These are phyloP conservation scores for Lepidurus apus DNA, from an alignment of 1,140 invertebrate genomes.

Conservation along the genomic window DNA sequence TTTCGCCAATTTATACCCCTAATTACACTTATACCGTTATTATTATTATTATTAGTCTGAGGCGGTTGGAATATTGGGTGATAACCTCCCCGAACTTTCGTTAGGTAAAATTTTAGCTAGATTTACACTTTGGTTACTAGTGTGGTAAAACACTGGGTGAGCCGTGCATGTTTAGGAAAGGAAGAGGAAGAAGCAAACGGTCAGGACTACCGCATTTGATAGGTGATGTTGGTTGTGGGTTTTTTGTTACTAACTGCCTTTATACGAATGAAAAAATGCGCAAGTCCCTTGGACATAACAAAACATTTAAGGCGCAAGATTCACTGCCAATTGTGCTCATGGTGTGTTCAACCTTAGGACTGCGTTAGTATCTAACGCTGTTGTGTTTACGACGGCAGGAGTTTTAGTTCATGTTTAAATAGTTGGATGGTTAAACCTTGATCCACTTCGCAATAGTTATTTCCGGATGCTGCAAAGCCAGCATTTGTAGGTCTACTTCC, in stretches of 20 bases:
- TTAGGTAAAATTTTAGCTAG: not conserved
- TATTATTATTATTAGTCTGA: not conserved
- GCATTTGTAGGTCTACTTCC: not conserved
- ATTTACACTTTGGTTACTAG: not conserved
- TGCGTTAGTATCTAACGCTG: conserved; percentile 5
- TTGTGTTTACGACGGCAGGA: not conserved
- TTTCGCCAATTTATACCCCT: not conserved
- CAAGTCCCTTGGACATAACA: not conserved
- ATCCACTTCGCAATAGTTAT: not conserved
- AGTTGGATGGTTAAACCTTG: not conserved
- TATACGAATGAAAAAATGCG: conserved; percentile 3
- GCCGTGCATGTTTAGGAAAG: not conserved
- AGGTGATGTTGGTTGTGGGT: not conserved
- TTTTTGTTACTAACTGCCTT: conserved; percentile 7
- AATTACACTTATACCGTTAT: not conserved
- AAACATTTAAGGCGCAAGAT: conserved; percentile 3
- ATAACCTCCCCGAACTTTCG: not conserved
- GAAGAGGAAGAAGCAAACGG: not conserved
- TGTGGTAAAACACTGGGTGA: not conserved
- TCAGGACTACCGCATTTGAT: conserved; percentile 14
- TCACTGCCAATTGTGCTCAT: conserved; percentile 18
- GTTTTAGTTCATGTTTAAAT: not conserved
- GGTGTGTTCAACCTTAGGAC: conserved; percentile 14
- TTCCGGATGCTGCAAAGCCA: not conserved
- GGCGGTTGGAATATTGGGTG: not conserved